A percentile compares a stretch with the other conserved stretches of the same genome.
Conservation (phyloP, 2,888 invertebrate species). For the Odiellus spinosus region DNA sequence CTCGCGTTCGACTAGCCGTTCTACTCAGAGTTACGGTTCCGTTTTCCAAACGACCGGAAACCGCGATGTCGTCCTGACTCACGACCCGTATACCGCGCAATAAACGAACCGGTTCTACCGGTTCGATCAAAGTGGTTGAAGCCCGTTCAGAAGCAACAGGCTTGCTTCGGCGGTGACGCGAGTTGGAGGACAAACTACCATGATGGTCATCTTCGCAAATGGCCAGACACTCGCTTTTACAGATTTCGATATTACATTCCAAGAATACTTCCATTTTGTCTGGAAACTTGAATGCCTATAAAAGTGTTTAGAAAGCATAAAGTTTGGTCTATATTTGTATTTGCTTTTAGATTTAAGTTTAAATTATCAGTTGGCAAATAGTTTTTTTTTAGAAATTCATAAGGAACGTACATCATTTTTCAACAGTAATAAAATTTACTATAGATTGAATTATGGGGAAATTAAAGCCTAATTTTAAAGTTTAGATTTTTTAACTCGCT, state of each 20-base stretch:
- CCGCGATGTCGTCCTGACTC: constrained; percentile 47
- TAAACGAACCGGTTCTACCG: constrained; percentile 42
- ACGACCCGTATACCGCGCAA: constrained; percentile 49
- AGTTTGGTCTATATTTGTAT: too few relatives aligned
- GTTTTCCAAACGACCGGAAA: constrained; percentile 12
- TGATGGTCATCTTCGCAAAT: constrained; percentile 23
- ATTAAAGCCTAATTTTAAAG: too few relatives aligned
- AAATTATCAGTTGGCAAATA: too few relatives aligned
- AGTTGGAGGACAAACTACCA: constrained; percentile 19
- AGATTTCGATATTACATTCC: constrained; percentile 64
- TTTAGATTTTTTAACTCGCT: too few relatives aligned
- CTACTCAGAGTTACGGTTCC: constrained; percentile 3
- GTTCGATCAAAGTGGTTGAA: neutral
- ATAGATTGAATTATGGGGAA: too few relatives aligned
- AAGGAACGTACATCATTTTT: too few relatives aligned
- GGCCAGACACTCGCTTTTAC: constrained; percentile 58
- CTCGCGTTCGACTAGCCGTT: constrained; percentile 7
- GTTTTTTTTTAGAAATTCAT: too few relatives aligned
- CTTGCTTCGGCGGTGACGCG: neutral
- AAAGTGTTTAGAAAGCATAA: too few relatives aligned
- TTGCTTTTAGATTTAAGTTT: too few relatives aligned
- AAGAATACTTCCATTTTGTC: constrained; percentile 66
- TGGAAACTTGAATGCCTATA: constrained; percentile 49
- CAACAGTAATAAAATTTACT: too few relatives aligned
- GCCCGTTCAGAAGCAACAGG: neutral